Percentiles rank a stretch among this genome's conserved stretches.
Conservation (phyloP, 2,113 vertebrate genomes). For the Holacanthus passer region DNA sequence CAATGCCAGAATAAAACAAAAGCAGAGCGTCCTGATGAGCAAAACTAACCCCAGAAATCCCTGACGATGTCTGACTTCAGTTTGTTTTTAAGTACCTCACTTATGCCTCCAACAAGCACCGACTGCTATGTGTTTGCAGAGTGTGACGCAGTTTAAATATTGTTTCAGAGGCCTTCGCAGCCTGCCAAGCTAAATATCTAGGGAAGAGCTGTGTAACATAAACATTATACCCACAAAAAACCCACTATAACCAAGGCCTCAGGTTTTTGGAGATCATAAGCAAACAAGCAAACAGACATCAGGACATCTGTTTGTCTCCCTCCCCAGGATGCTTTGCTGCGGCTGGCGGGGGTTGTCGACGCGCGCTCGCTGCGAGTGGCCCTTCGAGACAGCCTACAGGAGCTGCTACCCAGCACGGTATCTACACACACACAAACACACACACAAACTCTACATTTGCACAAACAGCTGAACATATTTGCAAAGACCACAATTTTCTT, state of each 20-base stretch:
- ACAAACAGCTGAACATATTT: constrained; percentile 2
- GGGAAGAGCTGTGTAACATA: constrained; percentile 41
- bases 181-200: constrained; percentile 53
- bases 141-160: constrained; percentile 54
- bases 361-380: constrained; percentile 80
- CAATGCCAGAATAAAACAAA: constrained; percentile 46
- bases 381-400: constrained; percentile 85
- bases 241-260: constrained; percentile 46
- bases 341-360: constrained; percentile 87
- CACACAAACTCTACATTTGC: not conserved
- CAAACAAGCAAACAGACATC: constrained; percentile 57
- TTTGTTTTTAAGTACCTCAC: constrained; percentile 37
- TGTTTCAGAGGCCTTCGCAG: constrained; percentile 48
- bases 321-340: constrained; percentile 90
- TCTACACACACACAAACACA: constrained; percentile 39
- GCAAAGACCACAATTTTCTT: constrained; percentile 42
- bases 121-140: constrained; percentile 27
- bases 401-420: constrained; percentile 87
- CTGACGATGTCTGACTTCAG: constrained; percentile 27
- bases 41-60: constrained; percentile 46
- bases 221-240: constrained; percentile 55
- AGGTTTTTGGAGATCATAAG: constrained; percentile 51
- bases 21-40: constrained; percentile 41
- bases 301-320: constrained; percentile 69
- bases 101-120: constrained; percentile 39